Percentiles rank a stretch among this genome's conserved stretches.
Conservation (phyloP, 35 echinoderm and acorn worm genomes). For the Diadema setosum region DNA sequence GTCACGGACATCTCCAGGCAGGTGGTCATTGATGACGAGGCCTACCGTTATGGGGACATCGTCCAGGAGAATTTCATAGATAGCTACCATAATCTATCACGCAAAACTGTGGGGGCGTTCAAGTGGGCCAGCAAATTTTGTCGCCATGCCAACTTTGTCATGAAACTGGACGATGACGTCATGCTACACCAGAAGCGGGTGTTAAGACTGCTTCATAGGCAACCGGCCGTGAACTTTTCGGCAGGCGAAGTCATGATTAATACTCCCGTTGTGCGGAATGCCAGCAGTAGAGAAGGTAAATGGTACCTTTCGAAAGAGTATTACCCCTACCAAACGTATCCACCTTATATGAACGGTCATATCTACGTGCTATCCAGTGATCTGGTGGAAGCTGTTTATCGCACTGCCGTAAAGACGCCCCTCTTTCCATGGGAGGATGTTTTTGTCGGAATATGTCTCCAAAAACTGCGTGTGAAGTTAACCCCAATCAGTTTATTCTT, state of each 20-base stretch:
- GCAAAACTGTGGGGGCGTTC: conserved; percentile 63
- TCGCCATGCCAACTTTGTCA: conserved; percentile 35
- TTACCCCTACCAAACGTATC: conserved; percentile 31
- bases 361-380: conserved; percentile 61
- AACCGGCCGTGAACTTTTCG: conserved; percentile 15
- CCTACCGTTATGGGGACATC: conserved; percentile 34
- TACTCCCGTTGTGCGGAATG: neutral
- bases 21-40: neutral
- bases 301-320: conserved; percentile 32
- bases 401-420: conserved; percentile 2
- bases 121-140: conserved; percentile 65
- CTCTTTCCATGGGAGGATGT: conserved; percentile 64
- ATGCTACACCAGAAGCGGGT: conserved; percentile 41
- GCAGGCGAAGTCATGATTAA: neutral
- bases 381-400: conserved; percentile 24
- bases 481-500: too few species aligned
- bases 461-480: neutral
- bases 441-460: conserved; percentile 40
- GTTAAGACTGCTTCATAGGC: neutral
- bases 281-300: conserved; percentile 1
- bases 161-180: conserved; percentile 75
- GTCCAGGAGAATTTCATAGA: conserved; percentile 62
- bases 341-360: conserved; percentile 43
- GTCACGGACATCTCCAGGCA: neutral
- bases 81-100: conserved; percentile 41